A percentile compares a stretch with the other conserved stretches of the same genome.
These are phyloP conservation scores for Cheilinus undulatus DNA, from an alignment of 2,113 vertebrate genomes.

Conservation along the genomic window DNA sequence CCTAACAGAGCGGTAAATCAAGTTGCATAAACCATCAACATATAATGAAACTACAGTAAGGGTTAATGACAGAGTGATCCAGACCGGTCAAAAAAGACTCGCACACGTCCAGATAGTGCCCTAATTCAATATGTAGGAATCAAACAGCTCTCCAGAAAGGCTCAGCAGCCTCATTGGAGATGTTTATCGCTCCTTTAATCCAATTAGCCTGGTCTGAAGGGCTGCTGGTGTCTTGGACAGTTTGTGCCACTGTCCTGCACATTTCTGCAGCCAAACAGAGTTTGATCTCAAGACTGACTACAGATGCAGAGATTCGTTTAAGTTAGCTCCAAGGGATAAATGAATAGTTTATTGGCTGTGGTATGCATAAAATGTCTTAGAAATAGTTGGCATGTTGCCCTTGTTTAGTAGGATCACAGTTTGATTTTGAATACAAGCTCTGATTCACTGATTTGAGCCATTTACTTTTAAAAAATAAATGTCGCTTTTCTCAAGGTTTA, in stretches of 20 bases:
- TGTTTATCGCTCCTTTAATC: conserved; percentile 79
- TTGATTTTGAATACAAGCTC: not conserved
- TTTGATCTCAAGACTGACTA: conserved; percentile 6
- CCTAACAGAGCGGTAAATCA: too few relatives aligned
- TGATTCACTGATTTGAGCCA: not conserved
- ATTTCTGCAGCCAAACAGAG: conserved; percentile 37
- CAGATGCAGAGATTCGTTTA: not conserved
- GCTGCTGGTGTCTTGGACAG: conserved; percentile 53
- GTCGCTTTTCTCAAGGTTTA: not conserved
- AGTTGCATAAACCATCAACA: conserved; percentile 12
- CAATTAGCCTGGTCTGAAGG: conserved; percentile 74
- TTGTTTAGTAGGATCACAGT: not conserved
- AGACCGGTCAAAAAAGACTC: conserved; percentile 54
- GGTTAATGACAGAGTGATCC: conserved; percentile 45
- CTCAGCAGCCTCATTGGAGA: conserved; percentile 73
- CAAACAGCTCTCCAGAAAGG: conserved; percentile 71
- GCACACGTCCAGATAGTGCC: conserved; percentile 66
- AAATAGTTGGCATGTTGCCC: not conserved
- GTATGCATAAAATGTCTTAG: too few relatives aligned
- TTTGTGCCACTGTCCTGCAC: conserved; percentile 40
- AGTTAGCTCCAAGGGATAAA: not conserved
- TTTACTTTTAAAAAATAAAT: too few relatives aligned
- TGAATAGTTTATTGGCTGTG: not conserved
- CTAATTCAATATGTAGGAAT: conserved; percentile 78
- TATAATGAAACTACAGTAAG: conserved; percentile 35